phyloP scores from a whole-genome alignment of 2,113 vertebrate genomes.

The Spermophilus dauricus region DNA sequence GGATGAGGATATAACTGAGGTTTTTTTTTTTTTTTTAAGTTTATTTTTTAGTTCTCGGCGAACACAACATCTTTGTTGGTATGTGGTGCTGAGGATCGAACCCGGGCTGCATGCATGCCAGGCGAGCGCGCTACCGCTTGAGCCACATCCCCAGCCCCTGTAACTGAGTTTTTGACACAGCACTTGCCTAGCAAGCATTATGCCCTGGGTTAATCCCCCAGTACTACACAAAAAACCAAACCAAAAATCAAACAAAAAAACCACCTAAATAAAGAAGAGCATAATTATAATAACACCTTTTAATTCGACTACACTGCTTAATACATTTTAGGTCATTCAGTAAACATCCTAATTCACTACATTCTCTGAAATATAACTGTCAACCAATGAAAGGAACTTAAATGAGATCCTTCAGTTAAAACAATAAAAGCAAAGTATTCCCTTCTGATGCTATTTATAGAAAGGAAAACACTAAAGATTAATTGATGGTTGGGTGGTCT shows the following conservation, averaged over 20 bases:
- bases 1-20: not conserved
- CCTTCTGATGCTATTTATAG: not conserved
- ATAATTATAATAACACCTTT: not conserved
- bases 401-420: not conserved
- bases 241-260: not conserved
- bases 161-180: not conserved
- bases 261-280: not conserved
- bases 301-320: not conserved
- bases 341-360: not conserved
- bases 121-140: too few relatives aligned
- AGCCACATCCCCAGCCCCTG: too few relatives aligned
- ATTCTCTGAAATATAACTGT: slow-evolving; percentile 36
- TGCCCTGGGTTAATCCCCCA: not conserved
- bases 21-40: too few relatives aligned
- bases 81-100: too few relatives aligned
- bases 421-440: not conserved
- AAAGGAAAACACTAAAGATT: not conserved
- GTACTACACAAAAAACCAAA: not conserved
- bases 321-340: not conserved
- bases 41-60: too few relatives aligned
- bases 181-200: not conserved
- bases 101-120: too few relatives aligned
- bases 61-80: too few relatives aligned
- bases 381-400: not conserved
- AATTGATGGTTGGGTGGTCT: not conserved